A percentile compares a stretch with the other conserved stretches of the same genome.
Conservation (phyloP, 2,113 vertebrate species). For the Callocephalon fimbriatum region DNA sequence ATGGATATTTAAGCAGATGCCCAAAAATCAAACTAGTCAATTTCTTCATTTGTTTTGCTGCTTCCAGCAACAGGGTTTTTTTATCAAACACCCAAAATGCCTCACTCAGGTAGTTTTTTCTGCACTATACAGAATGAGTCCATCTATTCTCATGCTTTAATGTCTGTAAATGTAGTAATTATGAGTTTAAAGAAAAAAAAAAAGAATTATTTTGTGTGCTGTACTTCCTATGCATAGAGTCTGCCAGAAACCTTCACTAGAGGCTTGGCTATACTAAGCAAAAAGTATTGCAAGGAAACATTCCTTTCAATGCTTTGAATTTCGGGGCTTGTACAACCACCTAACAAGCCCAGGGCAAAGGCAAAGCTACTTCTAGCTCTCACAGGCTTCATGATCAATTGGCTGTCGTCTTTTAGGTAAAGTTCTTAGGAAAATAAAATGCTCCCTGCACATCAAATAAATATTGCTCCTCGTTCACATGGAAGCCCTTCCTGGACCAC, state of each 20-base stretch:
- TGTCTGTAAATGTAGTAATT: neutral
- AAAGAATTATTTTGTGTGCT: neutral
- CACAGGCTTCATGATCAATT: neutral
- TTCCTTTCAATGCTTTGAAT: slow-evolving; percentile 17
- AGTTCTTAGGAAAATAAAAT: neutral
- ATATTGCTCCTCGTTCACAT: neutral
- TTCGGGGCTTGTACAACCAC: neutral
- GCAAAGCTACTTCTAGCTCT: neutral
- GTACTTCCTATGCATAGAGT: neutral
- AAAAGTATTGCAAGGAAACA: slow-evolving; percentile 30
- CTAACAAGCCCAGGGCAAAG: neutral
- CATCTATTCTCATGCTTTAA: neutral
- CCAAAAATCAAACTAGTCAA: neutral
- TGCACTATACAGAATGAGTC: neutral
- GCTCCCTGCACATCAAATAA: neutral
- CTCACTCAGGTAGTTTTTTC: neutral
- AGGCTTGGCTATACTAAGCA: neutral
- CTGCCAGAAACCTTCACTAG: neutral
- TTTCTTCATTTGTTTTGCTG: neutral
- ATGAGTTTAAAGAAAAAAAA: neutral
- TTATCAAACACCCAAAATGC: neutral
- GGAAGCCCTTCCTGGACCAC: neutral
- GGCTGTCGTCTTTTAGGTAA: neutral
- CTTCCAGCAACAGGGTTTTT: neutral
- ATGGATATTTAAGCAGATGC: neutral